These are phyloP conservation scores for Lordiphosa stackelbergi DNA, from an alignment of 1,140 invertebrate species.

Conservation along the genomic window DNA sequence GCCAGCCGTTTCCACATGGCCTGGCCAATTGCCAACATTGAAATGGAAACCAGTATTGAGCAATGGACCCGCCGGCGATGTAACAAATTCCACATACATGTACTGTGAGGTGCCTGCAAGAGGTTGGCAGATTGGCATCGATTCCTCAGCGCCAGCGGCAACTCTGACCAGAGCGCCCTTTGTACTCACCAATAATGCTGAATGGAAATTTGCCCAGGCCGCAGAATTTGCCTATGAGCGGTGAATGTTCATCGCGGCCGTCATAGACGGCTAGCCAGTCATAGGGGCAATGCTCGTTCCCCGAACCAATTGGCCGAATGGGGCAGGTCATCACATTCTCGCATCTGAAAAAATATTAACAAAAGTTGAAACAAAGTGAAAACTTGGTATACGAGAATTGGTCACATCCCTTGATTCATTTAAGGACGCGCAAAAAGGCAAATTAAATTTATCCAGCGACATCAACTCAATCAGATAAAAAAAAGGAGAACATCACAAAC, in stretches of 20 bases:
- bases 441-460: conserved; percentile 38
- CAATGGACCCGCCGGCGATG: conserved; percentile 90
- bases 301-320: conserved; percentile 91
- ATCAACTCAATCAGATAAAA: conserved; percentile 31
- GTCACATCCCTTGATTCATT: conserved; percentile 13
- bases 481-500: conserved; percentile 7
- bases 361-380: conserved; percentile 1
- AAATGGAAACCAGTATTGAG: conserved; percentile 95
- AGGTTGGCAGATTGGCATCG: background rate
- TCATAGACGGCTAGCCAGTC: conserved; percentile 95
- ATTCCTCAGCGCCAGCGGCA: conserved; percentile 1
- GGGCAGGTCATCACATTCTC: conserved; percentile 97
- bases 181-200: conserved; percentile 86
- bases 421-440: conserved; percentile 20
- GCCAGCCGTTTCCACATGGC: conserved; percentile 90
- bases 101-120: conserved; percentile 86
- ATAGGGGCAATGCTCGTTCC: conserved; percentile 91
- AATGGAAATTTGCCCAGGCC: conserved; percentile 96
- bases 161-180: background rate
- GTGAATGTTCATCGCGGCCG: conserved; percentile 89
- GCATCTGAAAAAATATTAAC: conserved; percentile 78
- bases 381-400: background rate
- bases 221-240: conserved; percentile 93
- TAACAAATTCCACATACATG: conserved; percentile 93
- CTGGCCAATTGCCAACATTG: conserved; percentile 94